These are phyloP conservation scores for Lineus longissimus DNA, from an alignment of 1,140 invertebrate genomes.

Conservation along the genomic window DNA sequence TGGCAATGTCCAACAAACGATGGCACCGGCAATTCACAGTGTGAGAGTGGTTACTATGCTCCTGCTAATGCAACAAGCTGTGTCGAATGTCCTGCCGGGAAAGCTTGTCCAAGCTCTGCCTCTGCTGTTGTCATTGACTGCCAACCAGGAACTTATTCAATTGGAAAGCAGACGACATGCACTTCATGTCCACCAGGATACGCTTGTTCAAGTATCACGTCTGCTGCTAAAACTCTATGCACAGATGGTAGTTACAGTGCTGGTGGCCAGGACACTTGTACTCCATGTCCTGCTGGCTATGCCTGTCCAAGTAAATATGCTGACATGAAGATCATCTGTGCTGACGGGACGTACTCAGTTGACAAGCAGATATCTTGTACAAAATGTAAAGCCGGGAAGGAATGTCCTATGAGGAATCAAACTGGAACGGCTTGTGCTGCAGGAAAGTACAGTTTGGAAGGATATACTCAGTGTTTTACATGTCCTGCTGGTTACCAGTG, in stretches of 20 bases:
- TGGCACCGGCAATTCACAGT: constrained; percentile 31
- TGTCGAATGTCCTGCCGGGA: constrained; percentile 38
- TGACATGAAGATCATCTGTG: constrained; percentile 7
- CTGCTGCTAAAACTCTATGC: constrained; percentile 27
- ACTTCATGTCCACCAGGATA: constrained; percentile 41
- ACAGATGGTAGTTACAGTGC: constrained; percentile 39
- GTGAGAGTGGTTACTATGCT: constrained; percentile 20
- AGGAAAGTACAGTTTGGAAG: constrained; percentile 28
- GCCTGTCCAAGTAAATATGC: constrained; percentile 26
- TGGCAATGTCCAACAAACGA: constrained; percentile 33
- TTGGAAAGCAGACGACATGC: constrained; percentile 33
- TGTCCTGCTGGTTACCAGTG: constrained; percentile 14
- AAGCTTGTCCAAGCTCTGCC: constrained; percentile 36
- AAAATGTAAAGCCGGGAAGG: constrained; percentile 37
- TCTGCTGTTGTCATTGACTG: constrained; percentile 27
- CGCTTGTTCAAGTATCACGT: constrained; percentile 38
- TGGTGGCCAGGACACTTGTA: constrained; percentile 35
- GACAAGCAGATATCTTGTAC: constrained; percentile 33
- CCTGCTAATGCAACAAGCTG: constrained; percentile 27
- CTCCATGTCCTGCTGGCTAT: constrained; percentile 40
- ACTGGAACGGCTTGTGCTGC: constrained; percentile 34
- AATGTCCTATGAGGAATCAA: constrained; percentile 34
- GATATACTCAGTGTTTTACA: constrained; percentile 1
- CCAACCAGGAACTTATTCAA: constrained; percentile 33
- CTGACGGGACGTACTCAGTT: constrained; percentile 24